phyloP scores from a whole-genome alignment of 2,888 invertebrate genomes.

The Drosophila longiperda region DNA sequence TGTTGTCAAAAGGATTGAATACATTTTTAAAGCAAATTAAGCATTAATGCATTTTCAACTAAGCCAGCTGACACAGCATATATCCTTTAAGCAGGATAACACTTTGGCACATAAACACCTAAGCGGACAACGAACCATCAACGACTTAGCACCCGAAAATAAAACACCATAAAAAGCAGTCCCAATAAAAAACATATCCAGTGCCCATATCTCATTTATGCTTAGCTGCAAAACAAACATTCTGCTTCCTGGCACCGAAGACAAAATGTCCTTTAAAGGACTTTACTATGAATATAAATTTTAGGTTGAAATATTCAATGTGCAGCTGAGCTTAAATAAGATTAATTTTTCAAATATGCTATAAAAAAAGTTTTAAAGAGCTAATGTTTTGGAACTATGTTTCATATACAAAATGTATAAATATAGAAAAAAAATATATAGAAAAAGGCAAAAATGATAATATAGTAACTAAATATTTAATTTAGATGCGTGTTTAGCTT shows the following conservation, averaged over 20 bases:
- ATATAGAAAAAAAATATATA: too few species aligned
- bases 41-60: constrained; percentile 52
- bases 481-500: background rate
- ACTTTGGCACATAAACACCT: constrained; percentile 73
- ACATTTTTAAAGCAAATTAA: constrained; percentile 59
- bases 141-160: constrained; percentile 49
- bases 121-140: constrained; percentile 52
- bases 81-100: constrained; percentile 64
- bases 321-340: background rate
- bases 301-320: background rate
- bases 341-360: background rate
- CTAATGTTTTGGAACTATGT: too few species aligned
- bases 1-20: constrained; percentile 53
- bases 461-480: too few species aligned
- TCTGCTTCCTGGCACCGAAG: constrained; percentile 13
- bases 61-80: constrained; percentile 26
- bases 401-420: too few species aligned
- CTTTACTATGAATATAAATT: accelerated
- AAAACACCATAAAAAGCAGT: constrained; percentile 49
- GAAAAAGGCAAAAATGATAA: too few species aligned
- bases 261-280: constrained; percentile 26
- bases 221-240: constrained; percentile 35
- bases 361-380: too few species aligned
- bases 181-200: constrained; percentile 58
- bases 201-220: constrained; percentile 48